Evolutionary conservation across 2,888 invertebrate genomes (phyloP).

Genomic region (Hipparchia sbordonii): DNA sequence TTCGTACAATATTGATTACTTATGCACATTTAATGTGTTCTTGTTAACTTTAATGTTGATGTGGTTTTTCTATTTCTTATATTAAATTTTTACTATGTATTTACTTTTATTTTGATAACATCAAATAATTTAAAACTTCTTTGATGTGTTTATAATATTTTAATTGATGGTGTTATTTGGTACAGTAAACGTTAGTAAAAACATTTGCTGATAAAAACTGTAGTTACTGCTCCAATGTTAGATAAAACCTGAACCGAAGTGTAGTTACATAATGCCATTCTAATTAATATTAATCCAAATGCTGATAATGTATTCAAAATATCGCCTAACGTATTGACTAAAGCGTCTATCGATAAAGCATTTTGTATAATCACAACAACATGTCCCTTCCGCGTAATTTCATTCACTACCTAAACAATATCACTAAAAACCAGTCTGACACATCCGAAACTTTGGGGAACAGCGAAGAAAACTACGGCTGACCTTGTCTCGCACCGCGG

Average conservation of each 20-base stretch:
- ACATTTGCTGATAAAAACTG: slow-evolving; percentile 64
- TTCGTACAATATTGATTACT: slow-evolving; percentile 23
- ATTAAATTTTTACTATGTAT: not conserved
- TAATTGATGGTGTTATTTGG: slow-evolving; percentile 41
- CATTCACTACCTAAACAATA: slow-evolving; percentile 78
- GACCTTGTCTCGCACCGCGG: slow-evolving; percentile 72
- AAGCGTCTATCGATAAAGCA: slow-evolving; percentile 81
- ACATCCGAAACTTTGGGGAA: slow-evolving; percentile 81
- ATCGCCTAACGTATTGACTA: slow-evolving; percentile 74
- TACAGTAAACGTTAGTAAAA: slow-evolving; percentile 59
- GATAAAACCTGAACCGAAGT: slow-evolving; percentile 64
- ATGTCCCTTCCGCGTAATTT: slow-evolving; percentile 68
- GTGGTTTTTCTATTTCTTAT: slow-evolving; percentile 6
- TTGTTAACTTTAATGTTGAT: slow-evolving; percentile 8
- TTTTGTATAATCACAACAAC: slow-evolving; percentile 80
- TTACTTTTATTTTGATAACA: slow-evolving; percentile 23
- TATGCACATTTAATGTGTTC: slow-evolving; percentile 20
- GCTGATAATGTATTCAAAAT: slow-evolving; percentile 75
- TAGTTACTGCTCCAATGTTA: slow-evolving; percentile 61
- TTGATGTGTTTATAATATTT: slow-evolving; percentile 17
- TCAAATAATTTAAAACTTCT: slow-evolving; percentile 32
- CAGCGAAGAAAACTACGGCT: slow-evolving; percentile 79
- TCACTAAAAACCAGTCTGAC: slow-evolving; percentile 79
- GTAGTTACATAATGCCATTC: slow-evolving; percentile 43
- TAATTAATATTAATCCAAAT: slow-evolving; percentile 56